A percentile compares a stretch with the other conserved stretches of the same genome.
phyloP scores from a whole-genome alignment of 2,797 vertebrate genomes.

The Alauda arvensis region DNA sequence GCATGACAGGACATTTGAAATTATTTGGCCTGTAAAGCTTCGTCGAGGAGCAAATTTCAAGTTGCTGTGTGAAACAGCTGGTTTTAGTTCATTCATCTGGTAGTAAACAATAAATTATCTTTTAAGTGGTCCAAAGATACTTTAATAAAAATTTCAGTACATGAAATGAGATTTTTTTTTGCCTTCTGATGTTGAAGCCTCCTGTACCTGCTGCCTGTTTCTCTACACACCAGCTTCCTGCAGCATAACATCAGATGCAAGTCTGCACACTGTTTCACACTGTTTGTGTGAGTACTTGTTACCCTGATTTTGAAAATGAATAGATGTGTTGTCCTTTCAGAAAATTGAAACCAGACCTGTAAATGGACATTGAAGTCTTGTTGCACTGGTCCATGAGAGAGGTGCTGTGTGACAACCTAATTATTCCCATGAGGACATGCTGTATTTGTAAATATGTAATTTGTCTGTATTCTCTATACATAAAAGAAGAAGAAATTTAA shows the following conservation, averaged over 20 bases:
- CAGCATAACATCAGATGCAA: neutral
- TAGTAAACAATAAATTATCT: slow-evolving; percentile 35
- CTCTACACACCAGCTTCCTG: neutral
- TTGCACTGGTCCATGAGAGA: neutral
- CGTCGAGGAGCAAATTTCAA: slow-evolving; percentile 42
- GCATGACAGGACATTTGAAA: neutral
- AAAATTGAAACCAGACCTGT: neutral
- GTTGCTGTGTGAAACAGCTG: slow-evolving; percentile 58
- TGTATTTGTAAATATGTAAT: neutral
- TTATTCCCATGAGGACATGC: neutral
- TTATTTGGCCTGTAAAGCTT: slow-evolving; percentile 47
- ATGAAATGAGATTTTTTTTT: neutral
- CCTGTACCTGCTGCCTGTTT: neutral
- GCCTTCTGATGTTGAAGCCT: neutral
- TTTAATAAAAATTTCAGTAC: neutral
- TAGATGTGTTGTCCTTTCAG: neutral
- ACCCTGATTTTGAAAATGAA: neutral
- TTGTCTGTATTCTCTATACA: neutral
- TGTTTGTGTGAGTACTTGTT: neutral
- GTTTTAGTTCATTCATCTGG: slow-evolving; percentile 22
- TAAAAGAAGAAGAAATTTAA: neutral
- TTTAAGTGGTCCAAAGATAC: neutral
- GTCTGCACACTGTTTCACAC: neutral
- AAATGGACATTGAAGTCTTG: neutral
- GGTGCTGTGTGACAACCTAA: neutral